Conservation (phyloP, 2,113 vertebrate species). For the Cyprichromis sp. region DNA sequence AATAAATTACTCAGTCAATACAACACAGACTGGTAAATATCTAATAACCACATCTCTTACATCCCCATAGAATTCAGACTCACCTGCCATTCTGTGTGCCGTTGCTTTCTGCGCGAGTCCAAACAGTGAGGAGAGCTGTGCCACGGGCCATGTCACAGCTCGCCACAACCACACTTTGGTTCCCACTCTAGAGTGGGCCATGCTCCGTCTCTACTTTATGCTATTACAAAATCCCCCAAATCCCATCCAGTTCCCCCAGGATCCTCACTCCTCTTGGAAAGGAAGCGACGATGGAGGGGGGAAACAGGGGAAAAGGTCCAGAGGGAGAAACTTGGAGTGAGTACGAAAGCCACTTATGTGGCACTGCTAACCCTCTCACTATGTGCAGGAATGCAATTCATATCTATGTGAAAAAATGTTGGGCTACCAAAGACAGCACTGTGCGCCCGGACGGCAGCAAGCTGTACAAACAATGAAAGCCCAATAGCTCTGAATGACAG, state of each 20-base stretch:
- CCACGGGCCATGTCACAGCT: background rate
- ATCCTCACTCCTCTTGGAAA: background rate
- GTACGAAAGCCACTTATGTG: background rate
- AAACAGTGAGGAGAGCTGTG: conserved; percentile 11
- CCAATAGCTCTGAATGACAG: background rate
- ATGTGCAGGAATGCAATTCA: conserved; percentile 45
- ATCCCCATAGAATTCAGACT: background rate
- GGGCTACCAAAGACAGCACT: background rate
- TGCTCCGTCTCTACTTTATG: background rate
- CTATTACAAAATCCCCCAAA: background rate
- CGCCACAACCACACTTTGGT: conserved; percentile 14
- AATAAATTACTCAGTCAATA: background rate
- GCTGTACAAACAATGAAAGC: background rate
- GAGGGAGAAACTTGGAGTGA: background rate
- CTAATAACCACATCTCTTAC: background rate
- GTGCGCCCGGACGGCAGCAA: background rate
- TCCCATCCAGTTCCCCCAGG: background rate
- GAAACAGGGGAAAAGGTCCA: background rate
- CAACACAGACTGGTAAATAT: background rate
- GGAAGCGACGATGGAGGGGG: background rate
- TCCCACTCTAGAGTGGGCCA: conserved; percentile 13
- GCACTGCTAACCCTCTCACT: conserved; percentile 12
- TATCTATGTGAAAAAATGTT: conserved; percentile 53
- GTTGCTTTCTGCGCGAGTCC: background rate
- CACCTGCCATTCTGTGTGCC: conserved; percentile 23